Percentiles rank a stretch among this genome's conserved stretches.
phyloP scores from a whole-genome alignment of 2,888 invertebrate species.

The Cryptocephalus primarius region DNA sequence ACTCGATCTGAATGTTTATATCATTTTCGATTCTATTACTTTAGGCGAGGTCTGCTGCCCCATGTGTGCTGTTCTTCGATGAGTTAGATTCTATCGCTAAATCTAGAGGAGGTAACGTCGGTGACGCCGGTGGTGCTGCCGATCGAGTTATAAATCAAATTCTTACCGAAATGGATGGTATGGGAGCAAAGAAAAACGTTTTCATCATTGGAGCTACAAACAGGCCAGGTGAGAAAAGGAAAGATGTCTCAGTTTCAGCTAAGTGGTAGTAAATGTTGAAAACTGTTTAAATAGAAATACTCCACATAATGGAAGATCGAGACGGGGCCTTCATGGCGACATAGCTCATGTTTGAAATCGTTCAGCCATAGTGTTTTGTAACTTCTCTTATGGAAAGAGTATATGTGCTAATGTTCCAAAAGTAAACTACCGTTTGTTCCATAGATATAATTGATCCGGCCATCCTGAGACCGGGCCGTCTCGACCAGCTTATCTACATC shows the following conservation, averaged over 20 bases:
- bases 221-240: conserved; percentile 54
- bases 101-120: conserved; percentile 92
- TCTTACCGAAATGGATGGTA: conserved; percentile 99
- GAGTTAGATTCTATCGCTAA: conserved; percentile 99
- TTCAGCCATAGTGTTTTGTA: too few relatives aligned
- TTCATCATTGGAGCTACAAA: conserved; percentile 98
- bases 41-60: conserved; percentile 94
- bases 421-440: too few relatives aligned
- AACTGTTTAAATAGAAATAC: too few relatives aligned
- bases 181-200: conserved; percentile 99
- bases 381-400: too few relatives aligned
- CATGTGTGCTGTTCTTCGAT: conserved; percentile 98
- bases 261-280: too few relatives aligned
- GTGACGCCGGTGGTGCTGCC: conserved; percentile 97
- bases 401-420: too few relatives aligned
- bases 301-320: too few relatives aligned
- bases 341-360: too few relatives aligned
- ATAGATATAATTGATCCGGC: conserved; percentile 98
- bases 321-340: too few relatives aligned
- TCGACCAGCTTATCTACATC: conserved; percentile 99
- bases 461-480: conserved; percentile 93
- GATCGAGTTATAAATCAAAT: conserved; percentile 99
- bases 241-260: too few relatives aligned
- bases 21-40: conserved; percentile 4
- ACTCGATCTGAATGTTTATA: too few relatives aligned